Percentiles rank a stretch among this genome's conserved stretches.
phyloP scores from a whole-genome alignment of 2,888 invertebrate species.

The Ornithoptera priamus region DNA sequence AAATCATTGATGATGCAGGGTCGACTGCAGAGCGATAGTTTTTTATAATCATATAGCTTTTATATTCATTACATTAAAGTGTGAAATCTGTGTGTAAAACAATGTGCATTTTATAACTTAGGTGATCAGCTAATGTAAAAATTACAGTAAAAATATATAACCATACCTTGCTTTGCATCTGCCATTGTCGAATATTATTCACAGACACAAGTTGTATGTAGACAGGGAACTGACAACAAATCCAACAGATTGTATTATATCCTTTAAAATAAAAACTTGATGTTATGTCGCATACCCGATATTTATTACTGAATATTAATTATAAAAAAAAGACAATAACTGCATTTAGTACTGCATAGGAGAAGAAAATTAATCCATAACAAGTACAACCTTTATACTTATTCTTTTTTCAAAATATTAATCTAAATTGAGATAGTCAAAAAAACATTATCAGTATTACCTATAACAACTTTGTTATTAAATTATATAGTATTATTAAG shows the following conservation, averaged over 20 bases:
- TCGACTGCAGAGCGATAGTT: slow-evolving; percentile 33
- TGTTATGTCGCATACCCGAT: not conserved
- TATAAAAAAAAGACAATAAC: not conserved
- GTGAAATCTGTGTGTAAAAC: not conserved
- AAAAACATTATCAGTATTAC: too few relatives aligned
- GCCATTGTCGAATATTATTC: slow-evolving; percentile 64
- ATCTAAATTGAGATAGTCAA: too few relatives aligned
- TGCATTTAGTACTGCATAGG: not conserved
- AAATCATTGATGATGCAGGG: slow-evolving; percentile 58
- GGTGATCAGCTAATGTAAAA: slow-evolving; percentile 1
- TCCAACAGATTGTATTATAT: not conserved
- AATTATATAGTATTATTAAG: too few relatives aligned
- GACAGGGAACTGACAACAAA: slow-evolving; percentile 5
- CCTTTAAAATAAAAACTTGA: not conserved
- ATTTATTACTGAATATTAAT: not conserved
- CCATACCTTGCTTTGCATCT: slow-evolving; percentile 76
- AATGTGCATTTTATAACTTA: not conserved
- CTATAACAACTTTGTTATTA: too few relatives aligned
- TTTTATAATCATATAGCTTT: not conserved
- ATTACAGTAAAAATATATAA: slow-evolving; percentile 38
- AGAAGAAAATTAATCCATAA: too few relatives aligned
- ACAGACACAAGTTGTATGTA: slow-evolving; percentile 14
- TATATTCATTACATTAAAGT: slow-evolving; percentile 2
- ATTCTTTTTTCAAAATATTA: too few relatives aligned
- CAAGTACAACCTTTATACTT: too few relatives aligned